These are phyloP conservation scores for Chelonia mydas DNA, from an alignment of 2,797 vertebrate genomes.

Conservation along the genomic window DNA sequence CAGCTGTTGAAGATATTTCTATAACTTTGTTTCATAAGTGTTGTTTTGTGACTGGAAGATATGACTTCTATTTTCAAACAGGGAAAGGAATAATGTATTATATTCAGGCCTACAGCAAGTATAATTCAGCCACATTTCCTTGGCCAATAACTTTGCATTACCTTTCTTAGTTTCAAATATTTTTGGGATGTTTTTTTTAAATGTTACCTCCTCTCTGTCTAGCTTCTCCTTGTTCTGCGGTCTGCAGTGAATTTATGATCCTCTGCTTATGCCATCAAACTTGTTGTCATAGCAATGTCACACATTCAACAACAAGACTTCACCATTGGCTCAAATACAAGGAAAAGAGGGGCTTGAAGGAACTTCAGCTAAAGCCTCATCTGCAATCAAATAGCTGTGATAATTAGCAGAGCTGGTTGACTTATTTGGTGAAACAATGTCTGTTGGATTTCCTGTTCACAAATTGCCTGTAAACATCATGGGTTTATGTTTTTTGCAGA, in stretches of 20 bases:
- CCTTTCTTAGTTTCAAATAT: background rate
- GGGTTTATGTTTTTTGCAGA: background rate
- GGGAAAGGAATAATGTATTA: background rate
- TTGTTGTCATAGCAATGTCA: background rate
- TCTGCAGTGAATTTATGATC: background rate
- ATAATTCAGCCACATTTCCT: background rate
- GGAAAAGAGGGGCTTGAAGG: background rate
- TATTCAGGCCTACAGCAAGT: background rate
- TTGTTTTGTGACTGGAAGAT: background rate
- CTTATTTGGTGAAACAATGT: background rate
- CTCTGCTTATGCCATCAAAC: background rate
- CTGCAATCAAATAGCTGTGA: background rate
- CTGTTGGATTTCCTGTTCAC: background rate
- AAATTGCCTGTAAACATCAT: background rate
- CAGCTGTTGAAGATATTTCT: constrained; percentile 20
- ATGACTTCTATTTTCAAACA: background rate
- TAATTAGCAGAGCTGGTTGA: background rate
- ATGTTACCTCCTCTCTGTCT: background rate
- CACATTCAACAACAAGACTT: background rate
- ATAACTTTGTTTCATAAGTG: background rate
- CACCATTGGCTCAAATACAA: background rate
- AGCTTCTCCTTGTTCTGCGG: background rate
- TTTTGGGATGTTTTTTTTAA: background rate
- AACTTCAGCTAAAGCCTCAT: background rate
- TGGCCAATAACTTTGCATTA: background rate